Percentiles rank a stretch among this genome's conserved stretches.
These are phyloP conservation scores for Listrodromus nycthemerus DNA, from an alignment of 2,888 invertebrate species.

Conservation along the genomic window DNA sequence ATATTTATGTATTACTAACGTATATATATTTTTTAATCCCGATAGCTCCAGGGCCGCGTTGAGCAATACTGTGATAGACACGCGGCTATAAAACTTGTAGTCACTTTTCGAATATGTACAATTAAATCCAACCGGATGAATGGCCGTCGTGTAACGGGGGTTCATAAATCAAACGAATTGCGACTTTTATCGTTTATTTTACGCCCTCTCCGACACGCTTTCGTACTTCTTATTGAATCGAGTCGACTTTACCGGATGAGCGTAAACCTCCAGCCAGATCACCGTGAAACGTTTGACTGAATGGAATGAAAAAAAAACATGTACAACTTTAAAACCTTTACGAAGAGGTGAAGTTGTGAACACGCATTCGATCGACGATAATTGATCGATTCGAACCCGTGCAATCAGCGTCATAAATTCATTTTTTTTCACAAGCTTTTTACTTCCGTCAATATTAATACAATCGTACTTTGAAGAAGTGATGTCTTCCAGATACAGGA, in stretches of 20 bases:
- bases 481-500: neutral
- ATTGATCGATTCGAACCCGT: neutral
- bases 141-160: conserved; percentile 2
- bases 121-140: conserved; percentile 15
- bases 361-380: neutral
- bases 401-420: neutral
- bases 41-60: neutral
- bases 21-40: neutral
- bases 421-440: too few relatives aligned
- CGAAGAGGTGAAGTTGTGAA: neutral
- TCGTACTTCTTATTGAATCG: conserved; percentile 18
- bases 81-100: conserved; percentile 4
- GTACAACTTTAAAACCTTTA: neutral
- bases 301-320: neutral
- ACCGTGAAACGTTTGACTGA: neutral
- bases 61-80: conserved; percentile 8
- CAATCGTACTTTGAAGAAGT: neutral
- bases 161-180: conserved; percentile 34
- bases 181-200: conserved; percentile 45
- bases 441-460: too few relatives aligned
- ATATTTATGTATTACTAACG: neutral
- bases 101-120: conserved; percentile 30
- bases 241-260: conserved; percentile 17
- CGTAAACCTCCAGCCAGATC: neutral
- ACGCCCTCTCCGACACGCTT: conserved; percentile 36